Conservation (phyloP, 1,140 invertebrate genomes). For the Tribolium castaneum region DNA sequence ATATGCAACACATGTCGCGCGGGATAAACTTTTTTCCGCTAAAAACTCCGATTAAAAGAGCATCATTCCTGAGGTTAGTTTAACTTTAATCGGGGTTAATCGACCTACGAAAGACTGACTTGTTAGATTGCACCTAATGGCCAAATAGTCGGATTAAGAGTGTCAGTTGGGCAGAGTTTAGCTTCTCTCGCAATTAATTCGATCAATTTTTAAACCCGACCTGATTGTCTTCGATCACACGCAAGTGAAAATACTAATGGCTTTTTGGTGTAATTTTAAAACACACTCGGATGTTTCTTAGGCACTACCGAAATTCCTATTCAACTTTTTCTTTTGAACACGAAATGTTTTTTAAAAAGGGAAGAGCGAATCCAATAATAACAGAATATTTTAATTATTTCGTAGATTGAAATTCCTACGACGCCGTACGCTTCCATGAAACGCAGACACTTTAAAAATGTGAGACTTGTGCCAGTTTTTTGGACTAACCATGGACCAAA, state of each 20-base stretch:
- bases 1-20: not conserved
- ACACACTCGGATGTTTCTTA: slow-evolving; percentile 5
- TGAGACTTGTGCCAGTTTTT: not conserved
- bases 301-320: not conserved
- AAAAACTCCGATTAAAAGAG: not conserved
- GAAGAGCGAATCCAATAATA: slow-evolving; percentile 17
- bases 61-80: not conserved
- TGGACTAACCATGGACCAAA: not conserved
- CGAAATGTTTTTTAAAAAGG: slow-evolving; percentile 9
- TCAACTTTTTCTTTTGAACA: slow-evolving; percentile 7
- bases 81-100: not conserved
- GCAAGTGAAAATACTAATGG: slow-evolving; percentile 2
- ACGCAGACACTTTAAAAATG: slow-evolving; percentile 3
- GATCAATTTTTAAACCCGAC: not conserved
- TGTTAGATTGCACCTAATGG: not conserved
- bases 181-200: not conserved
- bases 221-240: not conserved
- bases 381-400: slow-evolving; percentile 32
- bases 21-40: not conserved
- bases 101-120: not conserved
- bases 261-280: slow-evolving; percentile 12
- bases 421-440: not conserved
- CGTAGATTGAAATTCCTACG: slow-evolving; percentile 7
- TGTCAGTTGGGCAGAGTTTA: not conserved
- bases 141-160: not conserved